Conservation (phyloP, 2,888 invertebrate genomes). For the Rhodophaea formosa region DNA sequence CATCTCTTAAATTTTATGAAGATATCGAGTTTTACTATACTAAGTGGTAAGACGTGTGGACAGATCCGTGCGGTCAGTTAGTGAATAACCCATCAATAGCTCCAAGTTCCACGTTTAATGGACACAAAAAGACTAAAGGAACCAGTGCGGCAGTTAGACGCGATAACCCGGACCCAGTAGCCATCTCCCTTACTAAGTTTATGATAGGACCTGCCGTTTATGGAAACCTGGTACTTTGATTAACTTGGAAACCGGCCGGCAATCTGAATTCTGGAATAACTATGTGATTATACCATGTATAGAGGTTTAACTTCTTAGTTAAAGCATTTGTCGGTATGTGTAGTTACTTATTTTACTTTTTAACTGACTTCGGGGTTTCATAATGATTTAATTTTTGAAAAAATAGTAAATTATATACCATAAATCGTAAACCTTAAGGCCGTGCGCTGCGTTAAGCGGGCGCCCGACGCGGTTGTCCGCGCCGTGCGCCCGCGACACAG, state of each 20-base stretch:
- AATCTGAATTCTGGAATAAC: conserved; percentile 18
- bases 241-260: conserved; percentile 20
- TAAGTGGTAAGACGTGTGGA: no score
- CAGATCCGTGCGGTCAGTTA: no score
- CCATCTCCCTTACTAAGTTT: conserved; percentile 22
- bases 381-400: no score
- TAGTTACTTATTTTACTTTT: no score
- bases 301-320: conserved; percentile 3
- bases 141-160: conserved; percentile 29
- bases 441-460: no score
- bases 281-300: conserved; percentile 13
- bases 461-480: no score
- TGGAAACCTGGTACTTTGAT: conserved; percentile 28
- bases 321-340: not conserved
- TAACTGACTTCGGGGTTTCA: no score
- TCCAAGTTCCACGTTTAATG: conserved; percentile 13
- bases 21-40: no score
- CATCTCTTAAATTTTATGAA: no score
- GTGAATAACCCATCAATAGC: not conserved
- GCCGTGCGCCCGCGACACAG: no score
- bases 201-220: conserved; percentile 30
- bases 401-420: no score
- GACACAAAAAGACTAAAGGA: conserved; percentile 24
- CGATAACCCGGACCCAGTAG: conserved; percentile 27
- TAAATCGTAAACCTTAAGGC: no score